phyloP scores from a whole-genome alignment of 2,797 vertebrate species.

The Amniataba percoides region DNA sequence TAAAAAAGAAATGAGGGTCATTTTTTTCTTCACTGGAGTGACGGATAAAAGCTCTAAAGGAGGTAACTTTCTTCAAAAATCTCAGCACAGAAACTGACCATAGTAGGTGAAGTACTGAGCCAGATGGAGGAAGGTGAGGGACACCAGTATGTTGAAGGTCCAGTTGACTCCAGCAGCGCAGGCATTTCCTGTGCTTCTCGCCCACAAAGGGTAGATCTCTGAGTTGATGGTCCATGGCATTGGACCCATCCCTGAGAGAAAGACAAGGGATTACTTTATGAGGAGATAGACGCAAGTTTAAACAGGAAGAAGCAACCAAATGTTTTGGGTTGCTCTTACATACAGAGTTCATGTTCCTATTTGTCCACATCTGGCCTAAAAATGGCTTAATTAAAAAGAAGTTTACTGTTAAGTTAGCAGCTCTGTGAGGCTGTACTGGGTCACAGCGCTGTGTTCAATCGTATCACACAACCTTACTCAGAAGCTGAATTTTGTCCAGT shows the following conservation, averaged over 20 bases:
- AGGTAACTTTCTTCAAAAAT: not conserved
- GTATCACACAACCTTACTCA: too few species aligned
- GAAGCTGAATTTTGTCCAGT: too few species aligned
- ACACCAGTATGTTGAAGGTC: constrained; percentile 96
- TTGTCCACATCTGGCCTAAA: not conserved
- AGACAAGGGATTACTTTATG: not conserved
- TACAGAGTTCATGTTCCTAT: not conserved
- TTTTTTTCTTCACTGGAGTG: not conserved
- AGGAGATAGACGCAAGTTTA: not conserved
- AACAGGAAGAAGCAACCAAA: not conserved
- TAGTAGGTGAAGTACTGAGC: constrained; percentile 97
- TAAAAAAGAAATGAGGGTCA: not conserved
- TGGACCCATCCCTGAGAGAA: constrained; percentile 92
- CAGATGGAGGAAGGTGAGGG: constrained; percentile 95
- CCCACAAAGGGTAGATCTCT: constrained; percentile 99
- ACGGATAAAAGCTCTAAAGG: not conserved
- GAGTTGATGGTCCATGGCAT: constrained; percentile 99
- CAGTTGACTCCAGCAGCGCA: constrained; percentile 97
- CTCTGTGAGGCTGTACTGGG: not conserved
- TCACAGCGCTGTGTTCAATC: too few species aligned
- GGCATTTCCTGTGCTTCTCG: constrained; percentile 96
- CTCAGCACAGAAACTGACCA: constrained; percentile 80
- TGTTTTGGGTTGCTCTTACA: not conserved
- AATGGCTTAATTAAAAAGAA: not conserved
- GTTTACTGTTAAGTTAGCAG: too few species aligned